phyloP scores from a whole-genome alignment of 2,888 invertebrate species.

The Neoascia interrupta region DNA sequence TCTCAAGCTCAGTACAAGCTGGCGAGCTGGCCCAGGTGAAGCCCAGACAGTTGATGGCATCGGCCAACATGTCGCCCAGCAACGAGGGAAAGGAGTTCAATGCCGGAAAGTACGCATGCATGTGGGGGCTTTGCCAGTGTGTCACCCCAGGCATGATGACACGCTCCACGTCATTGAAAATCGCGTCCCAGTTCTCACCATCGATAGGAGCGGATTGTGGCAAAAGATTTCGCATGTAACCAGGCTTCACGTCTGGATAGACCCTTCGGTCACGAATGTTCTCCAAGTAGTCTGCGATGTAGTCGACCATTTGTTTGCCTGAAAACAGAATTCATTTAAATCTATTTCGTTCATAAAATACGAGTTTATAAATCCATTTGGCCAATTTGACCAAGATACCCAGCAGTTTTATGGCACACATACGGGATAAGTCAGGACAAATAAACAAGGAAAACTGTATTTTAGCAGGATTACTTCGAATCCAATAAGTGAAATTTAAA shows the following conservation, averaged over 20 bases:
- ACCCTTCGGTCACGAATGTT: conserved; percentile 93
- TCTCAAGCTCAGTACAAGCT: conserved; percentile 98
- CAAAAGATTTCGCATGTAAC: conserved; percentile 92
- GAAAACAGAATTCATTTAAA: conserved; percentile 47
- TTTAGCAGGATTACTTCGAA: conserved; percentile 27
- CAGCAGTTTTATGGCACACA: too few species aligned
- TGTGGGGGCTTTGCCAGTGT: conserved; percentile 92
- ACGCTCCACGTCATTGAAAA: conserved; percentile 94
- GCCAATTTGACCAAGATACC: too few species aligned
- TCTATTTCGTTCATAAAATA: not conserved
- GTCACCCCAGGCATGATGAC: conserved; percentile 98
- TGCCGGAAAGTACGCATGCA: conserved; percentile 99
- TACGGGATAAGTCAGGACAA: too few species aligned
- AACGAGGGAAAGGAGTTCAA: conserved; percentile 96
- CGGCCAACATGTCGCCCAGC: conserved; percentile 96
- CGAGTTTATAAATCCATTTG: too few species aligned
- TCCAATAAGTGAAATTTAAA: conserved; percentile 41
- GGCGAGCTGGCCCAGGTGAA: conserved; percentile 99
- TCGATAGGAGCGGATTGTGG: conserved; percentile 92
- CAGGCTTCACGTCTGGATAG: conserved; percentile 96
- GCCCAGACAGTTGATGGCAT: conserved; percentile 95
- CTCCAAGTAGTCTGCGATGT: conserved; percentile 97
- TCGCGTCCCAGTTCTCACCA: conserved; percentile 94
- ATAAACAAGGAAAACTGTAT: conserved; percentile 11
- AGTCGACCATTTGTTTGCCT: conserved; percentile 99